Evolutionary conservation across 2,888 invertebrate species (phyloP), one percentile per base, ranked within the genome.

Genomic region (Galerucella calmariensis): DNA sequence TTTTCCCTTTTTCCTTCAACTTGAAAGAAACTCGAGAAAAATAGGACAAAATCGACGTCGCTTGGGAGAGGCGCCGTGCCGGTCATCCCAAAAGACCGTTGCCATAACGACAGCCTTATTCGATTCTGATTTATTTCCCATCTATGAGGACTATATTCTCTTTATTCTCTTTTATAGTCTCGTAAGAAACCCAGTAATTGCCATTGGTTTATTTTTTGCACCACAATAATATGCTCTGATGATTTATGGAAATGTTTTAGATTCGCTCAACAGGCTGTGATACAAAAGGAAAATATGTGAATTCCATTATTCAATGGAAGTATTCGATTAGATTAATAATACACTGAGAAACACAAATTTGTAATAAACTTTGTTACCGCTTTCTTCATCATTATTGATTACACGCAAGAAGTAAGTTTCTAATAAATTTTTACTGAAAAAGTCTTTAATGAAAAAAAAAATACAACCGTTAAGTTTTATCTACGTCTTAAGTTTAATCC

Each of bases 41-140:
- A 44, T n/a, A 65, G 8, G 35, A 65, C 9, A 20, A 65, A 41
- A 65, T 65, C 63, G 46, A 65, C 63, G 44, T 65, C 65, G 71
- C 44, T 66, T 65, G 56, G 20, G 24, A 48, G 46, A 69, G 75
- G 81, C 83, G 82, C 81, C 81, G 77, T 2, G 79, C 74, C 79
- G 77, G 51, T 59, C 72, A 67, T 69, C 80, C 80, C 78, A 75
- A 76, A 79, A 78, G 80, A 81, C 81, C 81, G 83, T 83, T 81
- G 77, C 79, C 79, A 82, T 82, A 79, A 81, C 84, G 80, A 83
- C 84, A 80, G 75, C 77, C 78, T 77, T 78, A 78, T 78, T 78
- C 81, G 79, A 80, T 80, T 81, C 78, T 79, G 82, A 82, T 82
- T 82, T 82, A 82, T 78, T 70, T 73, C 72, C 68, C 73, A 72